Base-by-base conservation (phyloP, 2,113 vertebrate species). In the Monopterus albus region DNA sequence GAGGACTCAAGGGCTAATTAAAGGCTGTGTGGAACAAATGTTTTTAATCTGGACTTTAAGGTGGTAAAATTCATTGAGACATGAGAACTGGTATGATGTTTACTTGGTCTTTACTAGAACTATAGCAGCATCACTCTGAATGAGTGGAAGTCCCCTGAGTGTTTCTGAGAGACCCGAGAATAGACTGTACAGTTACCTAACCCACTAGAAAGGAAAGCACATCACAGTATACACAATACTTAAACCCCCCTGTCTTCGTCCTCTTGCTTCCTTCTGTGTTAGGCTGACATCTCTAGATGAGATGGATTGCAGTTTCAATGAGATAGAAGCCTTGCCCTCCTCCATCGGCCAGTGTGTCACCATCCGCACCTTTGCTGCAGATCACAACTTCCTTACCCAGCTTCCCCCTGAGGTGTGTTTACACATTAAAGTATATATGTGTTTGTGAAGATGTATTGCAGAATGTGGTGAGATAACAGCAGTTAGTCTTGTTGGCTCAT, bases 231-330 rank as follows among this genome's bases (percentile, higher is more conserved):
- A 9, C 20, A 12, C 8, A 28, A 4, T 21, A 9, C 6, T 35
- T 7, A 10, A 8, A 36, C 29, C 46, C 40, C 5, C 21, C 14
- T 23, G 0, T 21, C 3, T 42, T 39, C 26, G 42, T 47, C 38
- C 12, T 69, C 15, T 46, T 56, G 26, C 58, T 59, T 26, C 21
- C 25, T 28, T 6, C 2, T 28, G 18, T 18, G 18, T 5, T 49
- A 98, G 98, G 39, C 92, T 99, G 84, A 60, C 87, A 3, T 92
- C 92, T 58, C 68, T 98, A 71, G 97, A 99, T 76, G 97, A 99
- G 89, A 90, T 99, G 79, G 97, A 99, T 89, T 99, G 96, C 91
- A 99, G 98, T 86, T 98, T 98, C 87, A 99, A 99, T 87, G 98
- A 99, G 90, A 93, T 99, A 49, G 98, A 99, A 92, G 94, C 94